Evolutionary conservation across 2,797 vertebrate genomes (phyloP), one percentile per base, ranked within the genome.

Genomic region (Clarias fuscus): DNA sequence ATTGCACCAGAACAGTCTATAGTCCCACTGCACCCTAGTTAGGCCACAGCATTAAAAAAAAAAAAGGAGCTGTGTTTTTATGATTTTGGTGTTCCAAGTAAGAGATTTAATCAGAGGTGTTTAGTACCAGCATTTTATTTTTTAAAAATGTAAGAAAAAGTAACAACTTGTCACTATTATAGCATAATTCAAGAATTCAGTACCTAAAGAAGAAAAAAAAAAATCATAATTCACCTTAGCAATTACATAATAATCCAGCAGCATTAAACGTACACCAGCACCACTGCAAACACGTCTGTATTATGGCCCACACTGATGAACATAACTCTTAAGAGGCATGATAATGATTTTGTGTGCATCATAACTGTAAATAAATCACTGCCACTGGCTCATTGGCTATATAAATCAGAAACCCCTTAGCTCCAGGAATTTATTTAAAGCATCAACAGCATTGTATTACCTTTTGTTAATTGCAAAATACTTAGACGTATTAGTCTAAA

Each of bases 91-190:
- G 17, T 20, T 59, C 5, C 18, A 77, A 59, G 27, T 58, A 58
- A 40, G 7, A 40, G 7, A 5, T 64, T 40, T 62, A 43, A 80
- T 65, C 61, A 17, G 77, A 77, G 53, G 40, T 17, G 8, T 62
- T 71, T 81, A 64, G 67, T 72, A 64, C 58, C 84, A 85, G 77
- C n/a, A 40, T 81, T 86, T 86, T 86, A 61, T 70, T 79, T 6
- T 24, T 18, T 48, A 68, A 75, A 76, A 67, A 65, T 0, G n/a
- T 7, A 78, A 78, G 43, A 67, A 27, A 65, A 62, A 67, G 59
- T 37, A 62, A 75, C 17, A 40, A 67, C 56, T 2, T 76, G 14
- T 77, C 56, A 33, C 6, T 37, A 78, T 5, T 61, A 37, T 7
- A 61, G 2, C n/a, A n/a, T 15, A 62, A 62, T n/a, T 40, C 22